phyloP scores from a whole-genome alignment of 2,888 invertebrate species.

The Liopterus haemorrhoidalis region DNA sequence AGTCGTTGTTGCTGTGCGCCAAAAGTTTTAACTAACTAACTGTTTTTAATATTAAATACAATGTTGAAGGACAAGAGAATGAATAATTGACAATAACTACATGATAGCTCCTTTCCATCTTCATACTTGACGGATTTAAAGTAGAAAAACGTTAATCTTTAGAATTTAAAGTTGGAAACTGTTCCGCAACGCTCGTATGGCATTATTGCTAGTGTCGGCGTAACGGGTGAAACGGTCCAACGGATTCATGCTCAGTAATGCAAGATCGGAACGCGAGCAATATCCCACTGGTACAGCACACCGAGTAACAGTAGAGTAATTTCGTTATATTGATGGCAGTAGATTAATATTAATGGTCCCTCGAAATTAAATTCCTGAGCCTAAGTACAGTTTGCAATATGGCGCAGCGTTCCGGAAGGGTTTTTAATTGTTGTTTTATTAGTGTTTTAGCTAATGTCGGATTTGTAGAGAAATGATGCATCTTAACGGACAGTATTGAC shows the following conservation, averaged over 20 bases:
- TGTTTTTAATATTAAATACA: too few species aligned
- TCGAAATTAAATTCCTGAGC: constrained; percentile 43
- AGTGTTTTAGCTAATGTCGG: constrained; percentile 11
- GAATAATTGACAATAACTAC: too few species aligned
- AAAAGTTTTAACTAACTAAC: too few species aligned
- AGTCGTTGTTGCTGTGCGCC: too few species aligned
- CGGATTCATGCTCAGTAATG: neutral
- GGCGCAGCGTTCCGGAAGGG: constrained; percentile 35
- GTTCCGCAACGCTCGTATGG: constrained; percentile 1
- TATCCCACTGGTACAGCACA: neutral
- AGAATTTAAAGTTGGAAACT: constrained; percentile 21
- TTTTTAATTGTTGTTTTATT: constrained; percentile 39
- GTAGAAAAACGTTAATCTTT: constrained; percentile 21
- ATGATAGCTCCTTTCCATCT: too few species aligned
- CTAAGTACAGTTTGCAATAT: constrained; percentile 41
- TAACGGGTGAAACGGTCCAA: constrained; percentile 13
- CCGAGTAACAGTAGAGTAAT: constrained; percentile 36
- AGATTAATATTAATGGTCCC: constrained; percentile 45
- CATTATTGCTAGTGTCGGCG: constrained; percentile 21
- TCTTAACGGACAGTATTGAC: too few species aligned
- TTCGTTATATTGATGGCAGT: constrained; percentile 45
- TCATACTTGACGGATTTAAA: too few species aligned
- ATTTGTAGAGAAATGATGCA: neutral
- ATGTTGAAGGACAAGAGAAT: too few species aligned
- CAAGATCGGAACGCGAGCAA: neutral